These are phyloP conservation scores for Nymphalis c-album DNA, from an alignment of 2,888 invertebrate species.

Conservation along the genomic window DNA sequence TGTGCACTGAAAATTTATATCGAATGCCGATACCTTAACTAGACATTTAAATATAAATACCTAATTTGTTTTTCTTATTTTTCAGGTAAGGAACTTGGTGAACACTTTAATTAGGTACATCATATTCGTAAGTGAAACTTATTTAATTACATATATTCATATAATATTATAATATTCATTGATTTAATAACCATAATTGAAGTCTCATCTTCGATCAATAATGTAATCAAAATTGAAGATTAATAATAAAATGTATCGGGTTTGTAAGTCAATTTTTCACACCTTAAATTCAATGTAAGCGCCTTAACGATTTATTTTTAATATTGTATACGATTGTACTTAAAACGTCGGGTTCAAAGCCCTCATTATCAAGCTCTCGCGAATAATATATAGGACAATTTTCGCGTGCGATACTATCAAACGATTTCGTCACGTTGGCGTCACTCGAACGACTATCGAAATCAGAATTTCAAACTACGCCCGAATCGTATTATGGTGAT, in stretches of 20 bases:
- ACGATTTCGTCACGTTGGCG: constrained; percentile 57
- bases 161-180: too few relatives aligned
- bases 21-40: too few relatives aligned
- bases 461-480: constrained; percentile 24
- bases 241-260: neutral
- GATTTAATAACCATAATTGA: too few relatives aligned
- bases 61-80: neutral
- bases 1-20: too few relatives aligned
- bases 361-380: constrained; percentile 70
- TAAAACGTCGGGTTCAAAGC: constrained; percentile 62
- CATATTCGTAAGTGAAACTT: neutral
- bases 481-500: constrained; percentile 15
- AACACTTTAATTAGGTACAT: neutral
- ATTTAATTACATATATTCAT: too few relatives aligned
- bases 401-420: constrained; percentile 58
- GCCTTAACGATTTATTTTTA: constrained; percentile 2
- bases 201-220: too few relatives aligned
- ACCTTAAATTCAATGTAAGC: neutral
- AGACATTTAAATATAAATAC: neutral
- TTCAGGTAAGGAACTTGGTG: constrained; percentile 2
- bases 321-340: constrained; percentile 57
- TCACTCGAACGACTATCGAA: constrained; percentile 42
- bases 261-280: neutral
- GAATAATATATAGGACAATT: constrained; percentile 77
- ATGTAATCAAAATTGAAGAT: too few relatives aligned